Base-by-base conservation (phyloP, 2,888 invertebrate species). In the Ophion ellenae region DNA sequence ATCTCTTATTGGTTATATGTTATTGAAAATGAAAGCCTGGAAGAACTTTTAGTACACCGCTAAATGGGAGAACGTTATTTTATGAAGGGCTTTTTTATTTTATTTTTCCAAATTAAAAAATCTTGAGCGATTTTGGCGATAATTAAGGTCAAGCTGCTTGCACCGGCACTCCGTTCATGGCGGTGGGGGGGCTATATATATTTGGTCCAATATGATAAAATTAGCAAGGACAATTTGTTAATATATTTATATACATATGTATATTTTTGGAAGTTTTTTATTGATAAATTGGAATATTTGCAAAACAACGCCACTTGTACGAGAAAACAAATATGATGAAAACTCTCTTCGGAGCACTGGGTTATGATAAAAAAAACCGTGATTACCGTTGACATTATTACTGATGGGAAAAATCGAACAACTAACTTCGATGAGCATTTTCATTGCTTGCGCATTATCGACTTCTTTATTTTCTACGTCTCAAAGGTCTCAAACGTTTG, bases 401-500 rank as follows among this genome's bases (percentile, higher is more conserved):
- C 93, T 93, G 93, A 93, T 78, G 66, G 9, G 36, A 74, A 57
- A 73, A 84, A 71, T 36, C 24, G 61, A 61, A 11, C 47, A 61
- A 11, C 47, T 10, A 69, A 28, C 11, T 63, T 70, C n/a, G 24
- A 47, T 40, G 6, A 1, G 2, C 11, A 47, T 53, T 77, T 20
- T 10, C 1, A 11, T 24, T 1, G 11, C 10, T 20, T 36, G 59
- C 11, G 53, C 17, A 53, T 53, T 5, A 17, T 53, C 14, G 53
- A 53, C 17, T 14, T 64, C 17, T 20, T 53, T 64, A 73, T 66
- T 66, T 40, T 85, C 20, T 28, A 47, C 75, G n/a, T 67, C 76
- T 77, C 84, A 53, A 67, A 94, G 96, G 99, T 94, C 96, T 99
- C 87, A 99, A 99, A 95, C 98, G 99, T 95, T 96, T 99, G 93